Evolutionary conservation across 2,888 invertebrate genomes (phyloP), one percentile per base, ranked within the genome.

Genomic region (Myathropa florea): DNA sequence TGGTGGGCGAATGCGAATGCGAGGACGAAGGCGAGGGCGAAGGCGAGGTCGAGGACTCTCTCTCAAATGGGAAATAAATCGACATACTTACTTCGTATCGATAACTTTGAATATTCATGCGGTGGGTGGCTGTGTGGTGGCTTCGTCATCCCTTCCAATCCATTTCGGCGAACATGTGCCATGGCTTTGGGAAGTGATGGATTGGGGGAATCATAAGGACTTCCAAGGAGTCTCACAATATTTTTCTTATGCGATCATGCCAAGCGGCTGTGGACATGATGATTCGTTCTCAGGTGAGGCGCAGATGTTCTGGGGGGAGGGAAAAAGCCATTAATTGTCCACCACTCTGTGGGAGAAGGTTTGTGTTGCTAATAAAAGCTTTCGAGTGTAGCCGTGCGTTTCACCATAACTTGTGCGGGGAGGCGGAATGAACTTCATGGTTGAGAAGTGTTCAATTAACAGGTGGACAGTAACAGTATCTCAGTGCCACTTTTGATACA

Each of bases 91-190:
- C 70, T 60, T 61, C 72, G n/a, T 70, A 83, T 83, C 78, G 78
- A 83, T 86, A 77, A 65, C 77, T 83, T 79, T 86, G 86, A 86
- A 86, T 86, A 86, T 86, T 78, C 86, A 86, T 86, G 77, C 18
- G 26, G 23, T 3, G 46, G 21, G 64, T 10, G 55, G 61, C 65
- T 24, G 60, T 46, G 28, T 67, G 61, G 33, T 21, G 36, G 28
- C 33, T 9, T 14, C n/a, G 30, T 72, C 81, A 77, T 65, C 59
- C 63, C 70, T 67, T 61, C 36, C 68, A 77, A 73, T 82, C 46
- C 68, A 57, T 30, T 82, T 82, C 78, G 82, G 82, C 70, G 77
- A 77, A 86, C 73, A 72, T 78, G 72, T 82, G 82, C 73, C 72
- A 46, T 55, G 72, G 60, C 55, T 61, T 60, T 46, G 57, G 61